Conservation (phyloP, 1,140 invertebrate genomes). For the Anastrepha obliqua region DNA sequence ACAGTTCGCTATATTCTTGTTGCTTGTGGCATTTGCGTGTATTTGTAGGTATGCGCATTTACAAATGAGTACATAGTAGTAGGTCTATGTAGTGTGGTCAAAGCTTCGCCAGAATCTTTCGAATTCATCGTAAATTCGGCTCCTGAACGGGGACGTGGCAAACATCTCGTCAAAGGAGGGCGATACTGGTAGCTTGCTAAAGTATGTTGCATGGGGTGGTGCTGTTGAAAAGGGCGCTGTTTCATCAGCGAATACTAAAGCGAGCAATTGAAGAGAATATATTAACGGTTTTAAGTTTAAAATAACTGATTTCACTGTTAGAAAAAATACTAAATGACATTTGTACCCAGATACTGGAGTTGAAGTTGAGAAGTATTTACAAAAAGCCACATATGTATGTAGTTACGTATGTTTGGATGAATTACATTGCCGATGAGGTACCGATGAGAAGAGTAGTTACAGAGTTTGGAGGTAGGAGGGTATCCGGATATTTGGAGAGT, state of each 20-base stretch:
- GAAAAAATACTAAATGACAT: background rate
- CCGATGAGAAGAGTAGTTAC: conserved; percentile 12
- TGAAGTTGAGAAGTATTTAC: background rate
- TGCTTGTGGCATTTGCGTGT: conserved; percentile 6
- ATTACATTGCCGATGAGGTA: conserved; percentile 23
- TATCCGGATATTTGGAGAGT: background rate
- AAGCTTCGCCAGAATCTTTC: conserved; percentile 72
- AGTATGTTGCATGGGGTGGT: conserved; percentile 58
- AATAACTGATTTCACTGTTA: background rate
- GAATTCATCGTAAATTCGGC: conserved; percentile 70
- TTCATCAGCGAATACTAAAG: conserved; percentile 40
- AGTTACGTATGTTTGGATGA: no score
- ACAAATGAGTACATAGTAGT: background rate
- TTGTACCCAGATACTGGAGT: background rate
- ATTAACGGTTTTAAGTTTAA: background rate
- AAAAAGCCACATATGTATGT: conserved; percentile 17
- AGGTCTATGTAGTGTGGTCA: conserved; percentile 58
- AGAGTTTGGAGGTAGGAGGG: background rate
- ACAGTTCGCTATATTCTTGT: background rate
- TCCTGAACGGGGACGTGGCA: conserved; percentile 68
- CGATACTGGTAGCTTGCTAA: conserved; percentile 59
- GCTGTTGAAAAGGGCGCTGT: conserved; percentile 41
- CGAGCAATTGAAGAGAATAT: conserved; percentile 30
- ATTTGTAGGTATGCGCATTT: background rate
- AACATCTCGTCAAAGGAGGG: conserved; percentile 66